phyloP scores from a whole-genome alignment of 2,797 vertebrate species.

The Sarcoramphus papa region DNA sequence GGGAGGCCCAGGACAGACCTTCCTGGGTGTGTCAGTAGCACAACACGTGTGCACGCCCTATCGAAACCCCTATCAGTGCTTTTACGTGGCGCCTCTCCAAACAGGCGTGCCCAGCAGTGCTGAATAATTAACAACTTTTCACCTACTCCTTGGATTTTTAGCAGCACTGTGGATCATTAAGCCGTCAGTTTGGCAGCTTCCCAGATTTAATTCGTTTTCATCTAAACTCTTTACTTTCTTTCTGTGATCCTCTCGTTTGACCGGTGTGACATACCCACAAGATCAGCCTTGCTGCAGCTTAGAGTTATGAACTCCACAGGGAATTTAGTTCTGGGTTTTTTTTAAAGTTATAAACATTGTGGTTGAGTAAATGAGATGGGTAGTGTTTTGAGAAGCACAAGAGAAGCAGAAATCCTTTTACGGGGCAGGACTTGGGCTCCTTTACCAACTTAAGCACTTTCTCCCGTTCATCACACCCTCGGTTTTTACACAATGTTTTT shows the following conservation, averaged over 20 bases:
- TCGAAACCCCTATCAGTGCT: neutral
- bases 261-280: neutral
- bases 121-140: neutral
- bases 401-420: neutral
- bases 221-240: neutral
- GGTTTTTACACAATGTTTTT: fast-evolving
- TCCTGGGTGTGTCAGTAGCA: neutral
- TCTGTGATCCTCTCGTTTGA: neutral
- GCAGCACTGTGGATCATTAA: neutral
- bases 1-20: neutral
- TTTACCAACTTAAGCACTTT: neutral
- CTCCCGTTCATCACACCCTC: neutral
- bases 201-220: neutral
- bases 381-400: neutral
- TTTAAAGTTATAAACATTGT: neutral
- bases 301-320: neutral
- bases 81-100: neutral
- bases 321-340: neutral
- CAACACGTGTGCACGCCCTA: neutral
- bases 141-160: neutral
- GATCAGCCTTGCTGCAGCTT: neutral
- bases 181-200: neutral
- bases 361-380: neutral
- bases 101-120: neutral
- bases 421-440: neutral